Percentiles rank a stretch among this genome's conserved stretches.
Evolutionary conservation across 2,113 vertebrate species (phyloP).

Genomic region (Leptobrachium leishanense): DNA sequence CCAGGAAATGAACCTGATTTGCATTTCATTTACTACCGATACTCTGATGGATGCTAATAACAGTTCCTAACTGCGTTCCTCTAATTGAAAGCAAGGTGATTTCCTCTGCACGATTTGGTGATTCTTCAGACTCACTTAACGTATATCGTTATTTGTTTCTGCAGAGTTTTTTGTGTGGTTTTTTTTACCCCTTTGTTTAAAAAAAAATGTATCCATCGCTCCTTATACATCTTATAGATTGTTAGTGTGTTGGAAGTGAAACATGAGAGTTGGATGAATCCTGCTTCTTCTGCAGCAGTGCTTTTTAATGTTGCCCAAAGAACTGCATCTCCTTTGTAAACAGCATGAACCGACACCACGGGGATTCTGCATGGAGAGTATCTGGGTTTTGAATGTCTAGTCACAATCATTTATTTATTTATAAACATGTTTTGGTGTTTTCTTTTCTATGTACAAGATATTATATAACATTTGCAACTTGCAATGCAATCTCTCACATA

Average conservation of each 20-base stretch:
- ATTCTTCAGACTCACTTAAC: not conserved
- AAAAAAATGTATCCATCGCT: too few relatives aligned
- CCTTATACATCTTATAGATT: not conserved
- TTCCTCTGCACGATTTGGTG: not conserved
- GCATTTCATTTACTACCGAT: constrained; percentile 33
- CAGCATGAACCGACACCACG: not conserved
- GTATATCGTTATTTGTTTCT: not conserved
- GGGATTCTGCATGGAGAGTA: not conserved
- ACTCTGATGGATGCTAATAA: constrained; percentile 7
- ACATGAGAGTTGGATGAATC: not conserved
- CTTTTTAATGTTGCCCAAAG: not conserved
- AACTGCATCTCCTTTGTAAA: not conserved
- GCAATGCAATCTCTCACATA: too few relatives aligned
- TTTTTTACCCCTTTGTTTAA: too few relatives aligned
- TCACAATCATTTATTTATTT: not conserved
- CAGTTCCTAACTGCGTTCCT: constrained; percentile 6
- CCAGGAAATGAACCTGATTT: constrained; percentile 12
- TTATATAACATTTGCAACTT: too few relatives aligned
- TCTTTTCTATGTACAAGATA: not conserved
- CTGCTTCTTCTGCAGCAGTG: not conserved
- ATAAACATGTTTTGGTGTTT: not conserved
- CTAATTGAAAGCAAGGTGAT: constrained; percentile 13
- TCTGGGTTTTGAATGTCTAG: not conserved
- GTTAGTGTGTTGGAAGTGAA: not conserved
- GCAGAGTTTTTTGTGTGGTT: too few relatives aligned